Evolutionary conservation across 92 coral and sea anemone genomes (phyloP), one percentile per base, ranked within the genome.

Genomic region (Porites cylindrica): DNA sequence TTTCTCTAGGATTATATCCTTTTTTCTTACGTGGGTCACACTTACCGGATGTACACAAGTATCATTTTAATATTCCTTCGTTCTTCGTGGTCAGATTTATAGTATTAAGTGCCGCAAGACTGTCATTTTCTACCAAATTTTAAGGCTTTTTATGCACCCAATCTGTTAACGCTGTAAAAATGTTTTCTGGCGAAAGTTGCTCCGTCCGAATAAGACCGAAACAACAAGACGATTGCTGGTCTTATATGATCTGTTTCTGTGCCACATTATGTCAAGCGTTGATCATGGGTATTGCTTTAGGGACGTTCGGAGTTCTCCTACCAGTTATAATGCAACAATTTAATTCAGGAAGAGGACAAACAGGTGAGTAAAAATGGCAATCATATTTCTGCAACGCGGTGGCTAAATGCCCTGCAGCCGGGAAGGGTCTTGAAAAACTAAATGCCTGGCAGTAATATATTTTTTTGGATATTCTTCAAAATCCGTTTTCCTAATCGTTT

Each of bases 271-370:
- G 20, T 51, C 59, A 51, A 18, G 59, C 77, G n/a, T 20, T 51
- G 24, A 51, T 72, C 58, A 43, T 72, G 77, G 77, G 77, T 12
- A 38, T 72, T 12, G 23, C 10, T 43, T 3, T 10, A 13, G 59
- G 77, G 3, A 20, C 72, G 2, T 72, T 72, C 47, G 58, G 77
- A 0, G 77, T 72, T 9, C 17, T 72, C 24, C 47, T 72, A 19
- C 77, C 77, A 72, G 77, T 43, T 72, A 13, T 72, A 12, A 72
- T 72, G 77, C 13, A 72, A 38, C 19, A n/a, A 19, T 72, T 72
- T 43, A 20, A 72, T 14, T 72, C 54, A 32, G 53, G 77, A n/a
- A 26, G 77, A 43, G 77, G 59, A 51, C n/a, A 51, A 72, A 72
- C 77, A 72, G 77, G 77, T 8, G 72, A 21, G 72, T 8, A 12